Evolutionary conservation across 2,797 vertebrate species (phyloP), one percentile per base, ranked within the genome.

Genomic region (Florisuga fusca): DNA sequence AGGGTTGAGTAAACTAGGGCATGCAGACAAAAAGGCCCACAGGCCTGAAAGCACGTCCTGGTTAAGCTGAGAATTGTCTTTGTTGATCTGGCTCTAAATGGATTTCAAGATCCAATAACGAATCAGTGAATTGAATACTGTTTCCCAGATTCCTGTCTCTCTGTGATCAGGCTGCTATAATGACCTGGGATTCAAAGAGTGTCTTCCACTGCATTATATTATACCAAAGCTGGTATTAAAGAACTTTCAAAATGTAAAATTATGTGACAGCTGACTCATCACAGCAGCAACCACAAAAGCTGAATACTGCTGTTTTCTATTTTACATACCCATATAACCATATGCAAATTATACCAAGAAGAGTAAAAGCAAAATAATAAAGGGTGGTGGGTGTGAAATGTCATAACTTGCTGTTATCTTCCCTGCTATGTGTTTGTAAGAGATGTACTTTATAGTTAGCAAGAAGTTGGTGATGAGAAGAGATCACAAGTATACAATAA

Each of bases 61-160:
- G 50, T n/a, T 91, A 50, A 58, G 51, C 62, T 86, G 48, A 84
- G 51, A 75, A 93, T 66, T 83, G 74, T 89, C 76, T 91, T 87
- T 85, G 79, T 58, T 92, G 88, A 93, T 90, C 67, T 84, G 53
- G 41, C 95, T 93, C 68, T 93, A 92, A 95, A 94, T 64, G 58
- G 72, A 95, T 90, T 96, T 93, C 80, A 93, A 82, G 57, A 85
- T 93, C 90, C 90, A 89, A 76, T 69, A 86, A 93, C 62, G 66
- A 94, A 94, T 94, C 89, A 94, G 69, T 76, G 85, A 86, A 38
- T 25, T 85, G 78, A 86, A 81, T 45, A 34, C 14, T 46, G 48
- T 55, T 94, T 88, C 67, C 59, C 51, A 90, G 82, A 79, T 89
- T 75, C 59, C 50, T 79, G 3, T 75, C 89, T 79, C 50, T 79